phyloP scores from a whole-genome alignment of 2,113 vertebrate genomes.

The Lepus timidus region DNA sequence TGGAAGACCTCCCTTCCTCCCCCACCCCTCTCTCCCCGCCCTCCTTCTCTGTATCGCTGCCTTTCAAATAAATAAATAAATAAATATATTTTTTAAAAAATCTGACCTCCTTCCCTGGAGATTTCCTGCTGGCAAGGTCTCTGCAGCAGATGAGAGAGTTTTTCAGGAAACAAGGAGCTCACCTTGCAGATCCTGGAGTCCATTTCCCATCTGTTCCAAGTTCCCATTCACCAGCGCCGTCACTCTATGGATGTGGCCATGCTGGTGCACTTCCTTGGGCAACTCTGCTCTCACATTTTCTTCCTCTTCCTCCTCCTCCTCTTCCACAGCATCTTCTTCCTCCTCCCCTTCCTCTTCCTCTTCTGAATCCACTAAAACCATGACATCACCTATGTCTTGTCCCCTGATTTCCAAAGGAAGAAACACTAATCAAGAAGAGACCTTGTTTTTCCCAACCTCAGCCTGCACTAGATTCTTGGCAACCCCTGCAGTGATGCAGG shows the following conservation, averaged over 20 bases:
- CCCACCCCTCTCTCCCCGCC: no score
- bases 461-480: background rate
- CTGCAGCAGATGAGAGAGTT: background rate
- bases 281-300: slow-evolving; percentile 61
- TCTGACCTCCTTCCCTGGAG: background rate
- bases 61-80: no score
- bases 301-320: slow-evolving; percentile 59
- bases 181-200: slow-evolving; percentile 76
- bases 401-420: slow-evolving; percentile 78
- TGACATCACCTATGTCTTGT: slow-evolving; percentile 85
- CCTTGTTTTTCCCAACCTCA: background rate
- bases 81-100: background rate
- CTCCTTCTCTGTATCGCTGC: no score
- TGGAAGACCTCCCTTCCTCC: no score
- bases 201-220: slow-evolving; percentile 25
- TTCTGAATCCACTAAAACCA: slow-evolving; percentile 95
- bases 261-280: background rate
- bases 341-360: slow-evolving; percentile 74
- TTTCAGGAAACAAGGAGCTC: background rate
- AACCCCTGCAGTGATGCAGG: background rate
- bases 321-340: slow-evolving; percentile 86
- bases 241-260: slow-evolving; percentile 52
- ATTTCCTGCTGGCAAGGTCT: background rate
- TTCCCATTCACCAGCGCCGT: slow-evolving; percentile 76
- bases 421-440: background rate